A percentile compares a stretch with the other conserved stretches of the same genome.
phyloP scores from a whole-genome alignment of 2,113 vertebrate species.

The Brachyhypopomus gauderio region DNA sequence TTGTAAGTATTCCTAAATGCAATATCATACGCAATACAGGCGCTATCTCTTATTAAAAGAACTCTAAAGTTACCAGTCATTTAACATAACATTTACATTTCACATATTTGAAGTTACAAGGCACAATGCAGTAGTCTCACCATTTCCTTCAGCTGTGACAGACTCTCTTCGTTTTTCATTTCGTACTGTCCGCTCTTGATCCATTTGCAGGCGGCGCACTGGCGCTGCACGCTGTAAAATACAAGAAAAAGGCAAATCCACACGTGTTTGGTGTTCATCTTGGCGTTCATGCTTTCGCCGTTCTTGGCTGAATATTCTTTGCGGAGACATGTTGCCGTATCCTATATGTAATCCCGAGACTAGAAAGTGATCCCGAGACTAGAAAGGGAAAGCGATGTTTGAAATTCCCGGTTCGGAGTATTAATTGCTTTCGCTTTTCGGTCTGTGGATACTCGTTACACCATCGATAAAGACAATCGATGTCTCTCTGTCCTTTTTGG shows the following conservation, averaged over 20 bases:
- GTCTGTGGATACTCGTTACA: no score
- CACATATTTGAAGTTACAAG: no score
- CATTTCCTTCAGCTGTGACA: slow-evolving; percentile 17
- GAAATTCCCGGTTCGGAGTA: not conserved
- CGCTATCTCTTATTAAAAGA: no score
- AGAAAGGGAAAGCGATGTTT: slow-evolving; percentile 40
- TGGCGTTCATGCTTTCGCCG: not conserved
- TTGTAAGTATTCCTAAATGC: no score
- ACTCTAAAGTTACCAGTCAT: no score
- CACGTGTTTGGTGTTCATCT: not conserved
- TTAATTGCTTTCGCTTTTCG: not conserved
- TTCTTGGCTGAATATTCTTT: not conserved
- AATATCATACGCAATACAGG: no score
- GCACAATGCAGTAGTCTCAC: slow-evolving; percentile 10
- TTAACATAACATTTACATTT: no score
- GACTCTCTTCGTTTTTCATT: not conserved
- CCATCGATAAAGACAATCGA: no score
- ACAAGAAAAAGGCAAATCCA: slow-evolving; percentile 29
- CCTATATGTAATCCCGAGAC: slow-evolving; percentile 12
- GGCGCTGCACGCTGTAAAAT: slow-evolving; percentile 22
- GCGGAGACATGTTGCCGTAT: slow-evolving; percentile 13
- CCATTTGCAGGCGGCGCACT: slow-evolving; percentile 28
- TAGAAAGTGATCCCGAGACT: no score
- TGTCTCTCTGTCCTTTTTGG: no score
- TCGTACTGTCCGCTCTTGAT: slow-evolving; percentile 3